Conservation (phyloP, 2,888 invertebrate genomes). For the Xylocampa areola region DNA sequence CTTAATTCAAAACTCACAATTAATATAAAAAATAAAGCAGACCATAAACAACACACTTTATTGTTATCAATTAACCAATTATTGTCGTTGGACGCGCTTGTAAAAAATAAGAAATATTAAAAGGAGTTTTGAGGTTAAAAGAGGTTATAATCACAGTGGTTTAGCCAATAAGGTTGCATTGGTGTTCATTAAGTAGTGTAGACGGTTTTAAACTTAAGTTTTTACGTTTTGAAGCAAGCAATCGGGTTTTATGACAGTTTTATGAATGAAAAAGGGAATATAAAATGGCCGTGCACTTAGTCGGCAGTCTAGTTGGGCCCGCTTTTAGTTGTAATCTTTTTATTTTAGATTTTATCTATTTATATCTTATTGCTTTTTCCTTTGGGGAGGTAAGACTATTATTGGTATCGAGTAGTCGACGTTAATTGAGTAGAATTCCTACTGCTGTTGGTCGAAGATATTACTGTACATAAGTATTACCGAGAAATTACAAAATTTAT, state of each 20-base stretch:
- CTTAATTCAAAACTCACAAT: constrained; percentile 50
- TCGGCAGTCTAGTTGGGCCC: constrained; percentile 19
- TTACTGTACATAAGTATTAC: too few relatives aligned
- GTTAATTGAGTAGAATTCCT: not conserved
- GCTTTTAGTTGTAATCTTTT: constrained; percentile 31
- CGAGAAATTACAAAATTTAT: too few relatives aligned
- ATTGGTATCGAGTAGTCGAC: not conserved
- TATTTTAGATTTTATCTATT: constrained; percentile 28
- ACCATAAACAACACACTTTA: constrained; percentile 55
- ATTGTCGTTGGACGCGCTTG: constrained; percentile 47
- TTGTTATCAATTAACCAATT: constrained; percentile 61
- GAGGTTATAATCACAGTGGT: constrained; percentile 47
- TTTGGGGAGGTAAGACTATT: not conserved
- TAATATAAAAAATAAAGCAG: constrained; percentile 25
- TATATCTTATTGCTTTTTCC: constrained; percentile 1
- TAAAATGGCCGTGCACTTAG: constrained; percentile 43
- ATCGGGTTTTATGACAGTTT: constrained; percentile 52
- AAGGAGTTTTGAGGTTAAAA: constrained; percentile 42
- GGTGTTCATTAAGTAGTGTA: constrained; percentile 44
- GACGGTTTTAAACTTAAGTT: constrained; percentile 31
- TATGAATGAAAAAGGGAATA: constrained; percentile 33
- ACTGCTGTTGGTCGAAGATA: too few relatives aligned
- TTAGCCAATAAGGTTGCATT: constrained; percentile 48
- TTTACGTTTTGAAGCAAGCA: constrained; percentile 43
- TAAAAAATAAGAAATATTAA: constrained; percentile 17